A percentile compares a stretch with the other conserved stretches of the same genome.
Evolutionary conservation across 1,140 invertebrate species (phyloP).

Genomic region (Papilio machaon): DNA sequence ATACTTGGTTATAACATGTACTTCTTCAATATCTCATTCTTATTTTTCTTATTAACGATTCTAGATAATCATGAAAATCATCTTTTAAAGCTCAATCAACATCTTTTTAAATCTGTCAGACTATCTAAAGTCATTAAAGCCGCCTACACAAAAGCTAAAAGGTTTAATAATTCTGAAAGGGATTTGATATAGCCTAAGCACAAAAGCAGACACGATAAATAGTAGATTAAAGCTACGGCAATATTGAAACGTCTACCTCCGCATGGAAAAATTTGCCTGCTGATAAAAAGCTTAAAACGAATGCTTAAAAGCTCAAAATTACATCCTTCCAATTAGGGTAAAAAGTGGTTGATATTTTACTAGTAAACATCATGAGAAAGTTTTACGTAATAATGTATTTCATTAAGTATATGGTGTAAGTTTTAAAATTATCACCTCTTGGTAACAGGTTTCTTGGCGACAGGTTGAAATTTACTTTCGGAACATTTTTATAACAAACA

Average conservation of each 20-base stretch:
- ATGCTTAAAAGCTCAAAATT: background rate
- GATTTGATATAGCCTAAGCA: constrained; percentile 7
- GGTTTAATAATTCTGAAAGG: constrained; percentile 20
- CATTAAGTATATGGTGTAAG: background rate
- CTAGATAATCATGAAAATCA: background rate
- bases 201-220: constrained; percentile 4
- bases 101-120: constrained; percentile 1
- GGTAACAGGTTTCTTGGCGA: background rate
- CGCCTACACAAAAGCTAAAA: constrained; percentile 19
- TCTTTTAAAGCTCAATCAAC: background rate
- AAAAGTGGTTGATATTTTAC: background rate
- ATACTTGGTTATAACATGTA: too few relatives aligned
- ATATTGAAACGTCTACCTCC: background rate
- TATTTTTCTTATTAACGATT: background rate
- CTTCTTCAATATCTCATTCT: background rate
- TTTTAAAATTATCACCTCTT: background rate
- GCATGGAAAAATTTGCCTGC: background rate
- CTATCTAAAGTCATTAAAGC: background rate
- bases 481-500: background rate
- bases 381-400: background rate
- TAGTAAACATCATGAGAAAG: background rate
- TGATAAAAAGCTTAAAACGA: background rate
- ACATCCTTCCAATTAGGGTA: background rate
- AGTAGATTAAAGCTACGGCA: constrained; percentile 3
- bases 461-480: background rate